Evolutionary conservation across 2,888 invertebrate species (phyloP), one percentile per base, ranked within the genome.

Genomic region (Auanema sp.): DNA sequence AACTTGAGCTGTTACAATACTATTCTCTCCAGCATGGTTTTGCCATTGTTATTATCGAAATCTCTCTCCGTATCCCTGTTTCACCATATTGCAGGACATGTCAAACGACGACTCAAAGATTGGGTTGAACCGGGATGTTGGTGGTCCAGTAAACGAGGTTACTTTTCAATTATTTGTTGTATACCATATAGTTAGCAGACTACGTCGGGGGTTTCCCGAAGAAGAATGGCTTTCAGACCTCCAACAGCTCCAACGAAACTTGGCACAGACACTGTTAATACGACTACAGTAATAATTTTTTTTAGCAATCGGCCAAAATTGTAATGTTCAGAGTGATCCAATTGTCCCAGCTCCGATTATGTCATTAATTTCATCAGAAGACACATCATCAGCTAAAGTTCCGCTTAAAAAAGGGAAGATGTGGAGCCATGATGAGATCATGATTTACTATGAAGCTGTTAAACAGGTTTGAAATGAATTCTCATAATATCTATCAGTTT

Each of bases 391-490:
- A 5, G 33, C 33, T 5, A 33, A 33, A 33, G 8, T 33, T 33
- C 23, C 21, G 21, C 52, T 47, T 16, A 62, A 57, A 33, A 62
- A 57, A 25, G 62, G 62, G 12, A 62, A 56, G 33, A 62, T 50
- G 44, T 73, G 73, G 73, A 61, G 42, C 5, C 40, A 50, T 12
- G 70, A 68, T 0, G 70, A 72, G 23, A 60, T 64, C 14, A 60
- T 49, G 58, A 64, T 51, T 4, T 72, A 66, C 43, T 70, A 68
- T 44, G 72, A 72, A 16, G 69, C 64, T 6, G 40, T 72, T 16
- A 72, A 72, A 61, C 14, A 61, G 18, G 72, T 70, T 16, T 64
- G 57, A 8, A 18, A 16, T 12, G 5, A n/a, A 12, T 33, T 8
- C 33, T 33, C 33, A n/a, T n/a, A n/a, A n/a, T n/a, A n/a, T 33